Conservation (phyloP, 2,797 vertebrate species). For the Cryptoprocta ferox region DNA sequence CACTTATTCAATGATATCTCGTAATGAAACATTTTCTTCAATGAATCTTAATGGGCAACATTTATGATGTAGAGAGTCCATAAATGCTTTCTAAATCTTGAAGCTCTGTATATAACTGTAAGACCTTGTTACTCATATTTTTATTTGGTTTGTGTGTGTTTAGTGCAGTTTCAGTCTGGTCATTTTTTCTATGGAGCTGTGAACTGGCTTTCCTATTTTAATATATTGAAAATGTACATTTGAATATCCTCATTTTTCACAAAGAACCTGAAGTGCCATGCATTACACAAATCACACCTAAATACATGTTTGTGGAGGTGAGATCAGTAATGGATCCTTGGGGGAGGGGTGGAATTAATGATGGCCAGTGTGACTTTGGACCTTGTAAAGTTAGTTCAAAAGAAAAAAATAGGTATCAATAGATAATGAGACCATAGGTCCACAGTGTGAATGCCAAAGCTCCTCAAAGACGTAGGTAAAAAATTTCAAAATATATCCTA, state of each 20-base stretch:
- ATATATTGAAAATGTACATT: neutral
- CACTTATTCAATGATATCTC: neutral
- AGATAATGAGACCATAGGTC: neutral
- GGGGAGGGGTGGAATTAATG: neutral
- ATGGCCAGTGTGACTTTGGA: neutral
- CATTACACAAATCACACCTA: neutral
- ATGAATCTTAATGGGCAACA: conserved; percentile 14
- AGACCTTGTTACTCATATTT: neutral
- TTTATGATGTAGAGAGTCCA: neutral
- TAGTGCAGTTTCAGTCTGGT: neutral
- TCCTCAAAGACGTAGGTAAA: neutral
- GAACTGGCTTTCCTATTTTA: conserved; percentile 21
- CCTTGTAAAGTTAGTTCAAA: neutral
- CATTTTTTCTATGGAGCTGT: neutral
- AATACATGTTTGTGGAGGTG: neutral
- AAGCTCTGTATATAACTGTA: neutral
- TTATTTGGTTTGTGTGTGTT: neutral
- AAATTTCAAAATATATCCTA: neutral
- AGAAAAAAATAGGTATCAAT: neutral
- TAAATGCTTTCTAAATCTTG: conserved; percentile 14
- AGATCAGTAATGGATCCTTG: neutral
- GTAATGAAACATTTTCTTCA: neutral
- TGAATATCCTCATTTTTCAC: conserved; percentile 9
- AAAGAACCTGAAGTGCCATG: neutral
- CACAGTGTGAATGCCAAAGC: neutral